These are phyloP conservation scores for Oreonectes daqikongensis DNA, from an alignment of 2,797 vertebrate species.

Conservation along the genomic window DNA sequence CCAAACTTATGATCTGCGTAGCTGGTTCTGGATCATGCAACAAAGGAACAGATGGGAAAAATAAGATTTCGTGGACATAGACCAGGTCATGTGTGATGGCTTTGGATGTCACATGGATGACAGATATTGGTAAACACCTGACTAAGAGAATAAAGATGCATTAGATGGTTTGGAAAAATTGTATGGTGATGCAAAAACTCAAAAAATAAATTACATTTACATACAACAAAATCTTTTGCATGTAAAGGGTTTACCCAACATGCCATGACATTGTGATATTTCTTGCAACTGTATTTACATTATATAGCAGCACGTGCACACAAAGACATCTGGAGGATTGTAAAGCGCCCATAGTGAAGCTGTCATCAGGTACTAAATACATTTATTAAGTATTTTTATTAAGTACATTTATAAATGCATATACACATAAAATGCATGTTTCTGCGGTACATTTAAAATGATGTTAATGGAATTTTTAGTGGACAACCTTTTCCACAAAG, in stretches of 20 bases:
- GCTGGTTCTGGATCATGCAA: conserved; percentile 46
- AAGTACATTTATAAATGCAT: too few relatives aligned
- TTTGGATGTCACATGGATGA: conserved; percentile 37
- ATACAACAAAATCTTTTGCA: too few relatives aligned
- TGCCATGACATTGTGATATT: conserved; percentile 34
- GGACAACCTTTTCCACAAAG: too few relatives aligned
- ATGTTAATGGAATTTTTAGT: too few relatives aligned
- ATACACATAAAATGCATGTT: too few relatives aligned
- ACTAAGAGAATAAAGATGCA: conserved; percentile 9
- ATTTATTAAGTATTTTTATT: conserved; percentile 17
- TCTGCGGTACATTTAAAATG: too few relatives aligned
- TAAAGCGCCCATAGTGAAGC: background rate
- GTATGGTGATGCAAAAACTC: background rate
- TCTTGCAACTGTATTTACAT: background rate
- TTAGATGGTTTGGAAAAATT: background rate
- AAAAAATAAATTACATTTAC: too few relatives aligned
- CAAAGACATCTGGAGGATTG: background rate
- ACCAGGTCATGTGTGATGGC: conserved; percentile 38
- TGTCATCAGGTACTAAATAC: conserved; percentile 12
- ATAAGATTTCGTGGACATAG: conserved; percentile 29
- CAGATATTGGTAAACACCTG: background rate
- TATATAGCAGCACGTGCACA: background rate
- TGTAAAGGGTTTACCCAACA: conserved; percentile 34
- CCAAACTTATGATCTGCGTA: conserved; percentile 57
- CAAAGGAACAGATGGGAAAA: conserved; percentile 41